Conservation (phyloP, 2,113 vertebrate species). For the Arvicanthis niloticus region DNA sequence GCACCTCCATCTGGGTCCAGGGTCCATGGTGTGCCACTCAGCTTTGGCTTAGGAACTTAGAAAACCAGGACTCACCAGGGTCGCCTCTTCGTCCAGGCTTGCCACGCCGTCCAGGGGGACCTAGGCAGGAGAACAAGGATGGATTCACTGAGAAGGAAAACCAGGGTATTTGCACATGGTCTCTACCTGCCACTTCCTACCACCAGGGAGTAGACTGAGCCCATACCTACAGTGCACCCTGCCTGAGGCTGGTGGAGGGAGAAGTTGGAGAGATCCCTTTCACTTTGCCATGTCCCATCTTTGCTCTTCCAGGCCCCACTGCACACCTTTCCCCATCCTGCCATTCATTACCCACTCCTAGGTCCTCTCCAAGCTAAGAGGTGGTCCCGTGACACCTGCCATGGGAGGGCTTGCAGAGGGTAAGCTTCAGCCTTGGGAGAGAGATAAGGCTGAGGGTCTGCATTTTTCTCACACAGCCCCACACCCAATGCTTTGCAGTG, state of each 20-base stretch:
- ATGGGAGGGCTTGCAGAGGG: neutral
- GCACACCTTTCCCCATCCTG: too few species aligned
- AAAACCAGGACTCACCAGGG: slow-evolving; percentile 88
- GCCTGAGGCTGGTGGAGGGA: neutral
- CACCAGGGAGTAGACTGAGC: neutral
- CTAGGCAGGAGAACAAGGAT: slow-evolving; percentile 86
- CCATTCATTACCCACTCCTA: neutral
- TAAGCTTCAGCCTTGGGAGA: neutral
- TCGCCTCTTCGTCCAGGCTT: slow-evolving; percentile 94
- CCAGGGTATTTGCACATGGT: neutral
- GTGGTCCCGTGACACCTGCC: neutral
- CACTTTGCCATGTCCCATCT: neutral
- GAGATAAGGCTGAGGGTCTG: neutral
- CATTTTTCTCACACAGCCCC: neutral
- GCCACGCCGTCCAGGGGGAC: slow-evolving; percentile 95
- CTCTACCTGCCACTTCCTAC: accelerated
- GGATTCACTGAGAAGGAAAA: neutral
- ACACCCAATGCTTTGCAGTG: neutral
- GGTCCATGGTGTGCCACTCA: neutral
- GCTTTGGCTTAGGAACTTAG: neutral
- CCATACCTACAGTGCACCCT: neutral
- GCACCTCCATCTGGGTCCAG: too few species aligned
- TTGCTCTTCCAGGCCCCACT: neutral
- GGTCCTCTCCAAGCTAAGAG: too few species aligned
- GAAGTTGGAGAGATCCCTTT: neutral